Percentiles rank a stretch among this genome's conserved stretches.
Conservation (phyloP, 2,797 vertebrate genomes). For the Cercopithecus mitis region DNA sequence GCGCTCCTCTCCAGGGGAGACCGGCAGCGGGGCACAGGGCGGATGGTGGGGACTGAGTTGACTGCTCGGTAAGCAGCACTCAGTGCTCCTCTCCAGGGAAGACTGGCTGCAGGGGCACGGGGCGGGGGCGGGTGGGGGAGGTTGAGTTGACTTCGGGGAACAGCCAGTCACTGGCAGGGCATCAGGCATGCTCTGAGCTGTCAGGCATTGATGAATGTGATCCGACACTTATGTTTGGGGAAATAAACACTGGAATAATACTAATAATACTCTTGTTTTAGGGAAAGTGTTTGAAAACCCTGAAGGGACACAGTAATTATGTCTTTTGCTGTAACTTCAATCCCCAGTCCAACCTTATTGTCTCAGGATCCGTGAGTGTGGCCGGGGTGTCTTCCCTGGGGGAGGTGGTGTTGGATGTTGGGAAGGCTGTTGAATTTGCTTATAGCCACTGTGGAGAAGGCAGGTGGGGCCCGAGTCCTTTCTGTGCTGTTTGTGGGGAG, state of each 20-base stretch:
- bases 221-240: not conserved
- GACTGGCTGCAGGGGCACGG: not conserved
- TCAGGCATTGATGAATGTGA: fast-evolving
- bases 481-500: fast-evolving
- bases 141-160: not conserved
- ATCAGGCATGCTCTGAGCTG: not conserved
- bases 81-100: not conserved
- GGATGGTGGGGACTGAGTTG: not conserved
- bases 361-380: constrained; percentile 97
- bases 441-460: fast-evolving
- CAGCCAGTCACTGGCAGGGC: fast-evolving
- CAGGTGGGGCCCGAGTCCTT: fast-evolving
- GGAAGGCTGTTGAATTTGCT: not conserved
- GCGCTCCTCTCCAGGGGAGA: not conserved
- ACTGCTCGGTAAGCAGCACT: constrained; percentile 89
- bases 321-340: constrained; percentile 99
- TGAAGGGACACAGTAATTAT: constrained; percentile 99
- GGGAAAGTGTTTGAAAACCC: constrained; percentile 98
- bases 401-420: not conserved
- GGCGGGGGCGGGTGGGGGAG: not conserved
- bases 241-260: not conserved
- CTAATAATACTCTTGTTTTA: constrained; percentile 69
- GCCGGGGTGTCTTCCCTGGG: not conserved
- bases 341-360: constrained; percentile 99
- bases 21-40: not conserved